phyloP scores from a whole-genome alignment of 2,888 invertebrate species.

The Rhodophaea formosa region DNA sequence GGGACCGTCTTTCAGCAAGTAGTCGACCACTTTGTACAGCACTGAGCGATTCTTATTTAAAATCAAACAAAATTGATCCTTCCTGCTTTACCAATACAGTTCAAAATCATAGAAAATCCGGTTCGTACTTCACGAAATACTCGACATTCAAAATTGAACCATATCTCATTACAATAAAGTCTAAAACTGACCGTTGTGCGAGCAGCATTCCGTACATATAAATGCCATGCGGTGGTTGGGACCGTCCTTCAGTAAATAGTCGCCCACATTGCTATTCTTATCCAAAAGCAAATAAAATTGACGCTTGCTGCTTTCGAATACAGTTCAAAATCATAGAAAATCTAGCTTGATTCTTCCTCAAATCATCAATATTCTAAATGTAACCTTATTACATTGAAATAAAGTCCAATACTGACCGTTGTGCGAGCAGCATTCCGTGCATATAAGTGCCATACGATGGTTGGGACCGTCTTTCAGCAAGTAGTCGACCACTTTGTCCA shows the following conservation, averaged over 20 bases:
- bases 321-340: too few relatives aligned
- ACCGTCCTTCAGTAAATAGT: constrained; percentile 97
- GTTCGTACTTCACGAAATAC: too few relatives aligned
- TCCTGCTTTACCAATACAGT: too few relatives aligned
- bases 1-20: constrained; percentile 97
- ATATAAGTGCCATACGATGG: constrained; percentile 97
- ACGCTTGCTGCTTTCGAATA: too few relatives aligned
- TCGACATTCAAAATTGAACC: too few relatives aligned
- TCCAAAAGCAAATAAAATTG: too few relatives aligned
- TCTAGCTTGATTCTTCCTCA: neutral
- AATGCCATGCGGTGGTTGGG: constrained; percentile 97
- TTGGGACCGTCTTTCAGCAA: constrained; percentile 97
- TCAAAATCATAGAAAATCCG: too few relatives aligned
- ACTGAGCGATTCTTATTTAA: constrained; percentile 85
- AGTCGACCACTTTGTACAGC: constrained; percentile 95
- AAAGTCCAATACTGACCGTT: constrained; percentile 85
- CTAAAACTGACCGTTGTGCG: constrained; percentile 91
- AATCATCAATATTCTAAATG: too few relatives aligned
- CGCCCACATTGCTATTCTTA: constrained; percentile 91
- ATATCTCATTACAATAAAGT: neutral
- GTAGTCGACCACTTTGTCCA: constrained; percentile 96
- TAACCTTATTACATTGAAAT: too few relatives aligned
- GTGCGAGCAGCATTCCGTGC: constrained; percentile 93
- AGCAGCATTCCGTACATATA: constrained; percentile 93
- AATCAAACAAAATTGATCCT: neutral